Base-by-base conservation (phyloP, 2,888 invertebrate genomes). In the Drosophila merina region DNA sequence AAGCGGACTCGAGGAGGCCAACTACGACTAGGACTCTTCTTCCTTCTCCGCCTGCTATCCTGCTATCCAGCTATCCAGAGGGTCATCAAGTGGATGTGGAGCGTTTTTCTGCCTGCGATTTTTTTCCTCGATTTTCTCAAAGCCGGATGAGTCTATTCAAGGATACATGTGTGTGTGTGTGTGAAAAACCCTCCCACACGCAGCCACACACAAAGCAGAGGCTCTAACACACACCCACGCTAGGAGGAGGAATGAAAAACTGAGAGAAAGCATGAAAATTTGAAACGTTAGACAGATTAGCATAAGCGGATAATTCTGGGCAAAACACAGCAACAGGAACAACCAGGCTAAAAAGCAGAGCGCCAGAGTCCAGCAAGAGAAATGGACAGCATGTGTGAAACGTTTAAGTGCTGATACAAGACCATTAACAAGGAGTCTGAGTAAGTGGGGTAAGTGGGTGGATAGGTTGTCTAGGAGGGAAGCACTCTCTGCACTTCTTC, bases 231-330 rank as follows among this genome's bases (percentile, higher is more conserved):
- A 36, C 20, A 44, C 25, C 44, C 48, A 31, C 12, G 55, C 48
- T 51, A 5, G 38, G 51, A 66, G 30, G 52, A 20, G 42, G 30
- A 62, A 33, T 36, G 30, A 48, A 45, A 69, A 45, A 50, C 31
- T 55, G 31, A 42, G 38, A 55, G 38, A 62, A 42, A 48, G 52
- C 51, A 70, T 63, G 47, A 74, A 71, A 71, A 59, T 56, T 57
- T 72, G 67, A 72, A 76, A 81, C 79, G 82, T 86, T 81, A 86
- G 79, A 77, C 70, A 84, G 83, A 86, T 84, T 86, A 84, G 82
- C 86, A 84, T 86, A 84, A 86, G 83, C 86, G 86, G 86, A 84
- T 84, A 86, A 86, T 76, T 81, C 75, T 48, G 31, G 68, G 55
- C 49, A 62, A 57, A 54, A 45, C 50, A 58, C 20, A 60, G 14